These are phyloP conservation scores for Collichthys lucidus DNA, from an alignment of 2,113 vertebrate genomes.

Conservation along the genomic window DNA sequence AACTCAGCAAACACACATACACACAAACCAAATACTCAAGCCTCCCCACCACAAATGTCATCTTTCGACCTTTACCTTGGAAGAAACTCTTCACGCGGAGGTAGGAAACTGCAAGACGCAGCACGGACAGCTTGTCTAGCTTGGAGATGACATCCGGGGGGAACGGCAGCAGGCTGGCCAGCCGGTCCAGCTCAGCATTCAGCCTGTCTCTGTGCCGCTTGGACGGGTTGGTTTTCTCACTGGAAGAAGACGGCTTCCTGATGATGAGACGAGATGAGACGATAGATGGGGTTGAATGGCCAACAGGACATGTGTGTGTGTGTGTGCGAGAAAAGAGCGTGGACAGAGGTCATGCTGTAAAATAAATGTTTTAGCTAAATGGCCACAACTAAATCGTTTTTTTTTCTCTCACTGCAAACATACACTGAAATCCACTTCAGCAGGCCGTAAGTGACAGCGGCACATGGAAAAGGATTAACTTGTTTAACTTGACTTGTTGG, in stretches of 20 bases:
- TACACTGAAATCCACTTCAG: slow-evolving; percentile 1
- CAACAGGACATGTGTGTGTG: not conserved
- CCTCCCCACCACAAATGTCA: not conserved
- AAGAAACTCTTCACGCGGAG: slow-evolving; percentile 98
- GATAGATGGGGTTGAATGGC: not conserved
- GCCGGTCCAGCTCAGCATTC: slow-evolving; percentile 94
- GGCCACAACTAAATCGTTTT: not conserved
- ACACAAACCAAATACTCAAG: not conserved
- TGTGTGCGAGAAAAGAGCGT: not conserved
- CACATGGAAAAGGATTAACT: not conserved
- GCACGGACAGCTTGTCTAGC: slow-evolving; percentile 96
- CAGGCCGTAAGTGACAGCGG: slow-evolving; percentile 2
- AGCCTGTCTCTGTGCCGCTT: slow-evolving; percentile 96
- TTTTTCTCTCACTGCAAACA: not conserved
- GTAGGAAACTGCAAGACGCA: slow-evolving; percentile 97
- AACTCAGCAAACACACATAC: not conserved
- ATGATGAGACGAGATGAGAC: not conserved
- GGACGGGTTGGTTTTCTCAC: slow-evolving; percentile 95
- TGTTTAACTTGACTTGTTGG: slow-evolving; percentile 21
- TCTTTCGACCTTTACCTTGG: slow-evolving; percentile 86
- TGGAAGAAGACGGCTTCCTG: slow-evolving; percentile 89
- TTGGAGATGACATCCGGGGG: slow-evolving; percentile 93
- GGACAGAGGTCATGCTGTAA: slow-evolving; percentile 2
- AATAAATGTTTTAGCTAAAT: not conserved
- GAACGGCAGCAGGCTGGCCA: slow-evolving; percentile 95